A percentile compares a stretch with the other conserved stretches of the same genome.
Conservation (phyloP, 1,140 invertebrate species). For the Bombus waltoni region DNA sequence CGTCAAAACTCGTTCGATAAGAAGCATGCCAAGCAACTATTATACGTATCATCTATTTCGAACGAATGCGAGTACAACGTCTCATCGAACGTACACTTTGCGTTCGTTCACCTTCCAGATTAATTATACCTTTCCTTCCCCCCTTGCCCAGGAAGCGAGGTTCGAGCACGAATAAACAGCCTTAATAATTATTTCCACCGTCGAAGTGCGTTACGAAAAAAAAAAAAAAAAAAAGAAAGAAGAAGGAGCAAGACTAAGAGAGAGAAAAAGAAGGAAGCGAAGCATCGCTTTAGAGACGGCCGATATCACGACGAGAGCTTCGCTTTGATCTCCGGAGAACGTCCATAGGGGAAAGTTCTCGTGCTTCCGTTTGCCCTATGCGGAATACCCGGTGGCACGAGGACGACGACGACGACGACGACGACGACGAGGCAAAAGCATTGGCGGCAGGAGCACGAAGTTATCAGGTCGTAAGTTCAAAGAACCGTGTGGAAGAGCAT, state of each 20-base stretch:
- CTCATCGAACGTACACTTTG: neutral
- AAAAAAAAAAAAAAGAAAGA: too few relatives aligned
- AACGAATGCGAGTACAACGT: neutral
- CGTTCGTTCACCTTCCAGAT: neutral
- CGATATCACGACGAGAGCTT: neutral
- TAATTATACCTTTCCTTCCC: neutral
- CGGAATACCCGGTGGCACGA: conserved; percentile 36
- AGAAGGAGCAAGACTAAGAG: neutral
- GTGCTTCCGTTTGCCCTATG: conserved; percentile 35
- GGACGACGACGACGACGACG: conserved; percentile 1
- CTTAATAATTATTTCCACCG: conserved; percentile 13
- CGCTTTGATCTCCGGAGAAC: conserved; percentile 37
- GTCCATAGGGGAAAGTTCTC: conserved; percentile 28
- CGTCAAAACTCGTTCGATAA: neutral
- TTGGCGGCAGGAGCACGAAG: conserved; percentile 45
- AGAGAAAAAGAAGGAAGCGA: neutral
- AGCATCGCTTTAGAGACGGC: neutral
- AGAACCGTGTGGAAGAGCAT: conserved; percentile 61
- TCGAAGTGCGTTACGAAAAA: neutral
- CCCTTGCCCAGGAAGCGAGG: neutral
- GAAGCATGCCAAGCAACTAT: neutral
- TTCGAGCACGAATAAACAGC: neutral
- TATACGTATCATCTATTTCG: neutral
- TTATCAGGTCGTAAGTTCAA: conserved; percentile 74
- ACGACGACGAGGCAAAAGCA: conserved; percentile 31